Percentiles rank a stretch among this genome's conserved stretches.
Evolutionary conservation across 2,113 vertebrate genomes (phyloP).

Genomic region (Uria lomvia): DNA sequence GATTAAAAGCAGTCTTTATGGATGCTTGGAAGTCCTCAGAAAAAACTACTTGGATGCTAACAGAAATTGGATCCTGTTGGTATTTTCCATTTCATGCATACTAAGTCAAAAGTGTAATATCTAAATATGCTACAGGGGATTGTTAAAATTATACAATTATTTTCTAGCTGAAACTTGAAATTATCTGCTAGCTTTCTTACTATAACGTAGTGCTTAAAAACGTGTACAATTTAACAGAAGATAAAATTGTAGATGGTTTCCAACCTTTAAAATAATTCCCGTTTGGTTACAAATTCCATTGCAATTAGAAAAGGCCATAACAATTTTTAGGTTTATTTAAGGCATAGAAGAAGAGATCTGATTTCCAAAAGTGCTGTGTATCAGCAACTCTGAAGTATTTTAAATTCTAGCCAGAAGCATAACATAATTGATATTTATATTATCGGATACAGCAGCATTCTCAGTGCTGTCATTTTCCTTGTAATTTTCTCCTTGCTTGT

Average conservation of each 20-base stretch:
- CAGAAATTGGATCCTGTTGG: neutral
- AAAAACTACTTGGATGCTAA: neutral
- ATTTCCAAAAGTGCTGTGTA: slow-evolving; percentile 14
- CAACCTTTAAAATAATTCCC: slow-evolving; percentile 7
- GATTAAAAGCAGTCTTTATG: neutral
- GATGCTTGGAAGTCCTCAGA: neutral
- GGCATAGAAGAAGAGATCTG: neutral
- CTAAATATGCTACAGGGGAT: neutral
- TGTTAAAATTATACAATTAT: neutral
- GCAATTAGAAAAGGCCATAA: slow-evolving; percentile 27
- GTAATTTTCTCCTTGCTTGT: slow-evolving; percentile 47
- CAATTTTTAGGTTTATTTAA: slow-evolving; percentile 34
- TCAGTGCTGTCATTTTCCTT: slow-evolving; percentile 43
- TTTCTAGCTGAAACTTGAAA: neutral
- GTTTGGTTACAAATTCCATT: slow-evolving; percentile 2
- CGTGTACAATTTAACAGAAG: neutral
- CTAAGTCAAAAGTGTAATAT: neutral
- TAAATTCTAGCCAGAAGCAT: slow-evolving; percentile 54
- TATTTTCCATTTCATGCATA: neutral
- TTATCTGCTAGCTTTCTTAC: neutral
- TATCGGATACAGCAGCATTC: neutral
- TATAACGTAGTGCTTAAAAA: neutral
- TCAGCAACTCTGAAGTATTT: slow-evolving; percentile 27
- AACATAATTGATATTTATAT: slow-evolving; percentile 54
- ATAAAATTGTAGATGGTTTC: neutral